Conservation (phyloP, 2,797 vertebrate species). For the Vespertilio murinus region DNA sequence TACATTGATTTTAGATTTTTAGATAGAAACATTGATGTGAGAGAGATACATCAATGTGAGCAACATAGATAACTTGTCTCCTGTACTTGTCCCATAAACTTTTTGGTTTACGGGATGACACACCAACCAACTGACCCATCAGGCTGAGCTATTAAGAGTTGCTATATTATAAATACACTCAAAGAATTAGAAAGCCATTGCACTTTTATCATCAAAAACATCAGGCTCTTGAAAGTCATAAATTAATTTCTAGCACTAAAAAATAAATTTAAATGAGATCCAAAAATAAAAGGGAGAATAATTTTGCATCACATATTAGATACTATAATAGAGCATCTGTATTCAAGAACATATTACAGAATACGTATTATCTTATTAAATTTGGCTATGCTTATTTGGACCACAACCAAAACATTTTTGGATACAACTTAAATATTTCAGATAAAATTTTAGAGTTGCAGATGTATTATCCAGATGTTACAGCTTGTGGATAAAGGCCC, state of each 20-base stretch:
- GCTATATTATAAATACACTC: not conserved
- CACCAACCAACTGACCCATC: not conserved
- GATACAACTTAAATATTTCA: slow-evolving; percentile 50
- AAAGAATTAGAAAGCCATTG: not conserved
- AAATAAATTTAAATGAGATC: slow-evolving; percentile 40
- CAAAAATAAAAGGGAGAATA: not conserved
- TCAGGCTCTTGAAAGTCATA: not conserved
- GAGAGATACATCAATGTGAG: not conserved
- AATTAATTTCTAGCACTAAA: slow-evolving; percentile 24
- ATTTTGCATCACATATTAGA: slow-evolving; percentile 20
- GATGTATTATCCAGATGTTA: slow-evolving; percentile 16
- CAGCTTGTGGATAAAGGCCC: not conserved
- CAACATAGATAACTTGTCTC: not conserved
- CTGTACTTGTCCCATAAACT: not conserved
- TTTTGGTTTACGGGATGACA: not conserved
- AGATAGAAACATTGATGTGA: not conserved
- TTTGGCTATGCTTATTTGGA: slow-evolving; percentile 32
- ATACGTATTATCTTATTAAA: slow-evolving; percentile 11
- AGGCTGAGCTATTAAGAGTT: not conserved
- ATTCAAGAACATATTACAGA: not conserved
- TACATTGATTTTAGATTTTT: not conserved
- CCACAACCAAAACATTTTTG: slow-evolving; percentile 14
- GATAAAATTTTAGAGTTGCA: slow-evolving; percentile 31
- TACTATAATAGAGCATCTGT: not conserved
- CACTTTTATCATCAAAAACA: not conserved